These are phyloP conservation scores for Crotophaga sulcirostris DNA, from an alignment of 2,113 vertebrate genomes.

Conservation along the genomic window DNA sequence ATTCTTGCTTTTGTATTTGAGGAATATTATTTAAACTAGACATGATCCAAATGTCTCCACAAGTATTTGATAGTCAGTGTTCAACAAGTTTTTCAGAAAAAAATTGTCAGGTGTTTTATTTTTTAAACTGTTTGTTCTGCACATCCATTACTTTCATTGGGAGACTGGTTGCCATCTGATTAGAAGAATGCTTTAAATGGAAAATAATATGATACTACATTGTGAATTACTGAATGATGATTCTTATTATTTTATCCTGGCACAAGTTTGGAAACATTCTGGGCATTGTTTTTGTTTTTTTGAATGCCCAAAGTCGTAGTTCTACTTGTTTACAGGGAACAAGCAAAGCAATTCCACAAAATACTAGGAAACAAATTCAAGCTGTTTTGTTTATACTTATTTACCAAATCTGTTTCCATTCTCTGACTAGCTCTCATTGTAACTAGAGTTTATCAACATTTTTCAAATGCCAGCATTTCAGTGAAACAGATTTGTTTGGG, in stretches of 20 bases:
- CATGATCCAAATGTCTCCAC: background rate
- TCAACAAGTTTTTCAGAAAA: background rate
- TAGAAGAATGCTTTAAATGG: background rate
- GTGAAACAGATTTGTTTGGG: constrained; percentile 68
- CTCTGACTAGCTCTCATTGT: constrained; percentile 57
- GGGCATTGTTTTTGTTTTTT: background rate
- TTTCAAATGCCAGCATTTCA: constrained; percentile 62
- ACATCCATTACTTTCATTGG: background rate
- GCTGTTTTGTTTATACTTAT: constrained; percentile 65
- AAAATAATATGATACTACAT: background rate
- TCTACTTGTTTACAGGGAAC: constrained; percentile 22
- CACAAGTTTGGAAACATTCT: constrained; percentile 9
- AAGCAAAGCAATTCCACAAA: constrained; percentile 43
- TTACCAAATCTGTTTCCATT: constrained; percentile 67
- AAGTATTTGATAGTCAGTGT: background rate
- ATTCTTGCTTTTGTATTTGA: background rate
- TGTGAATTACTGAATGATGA: background rate
- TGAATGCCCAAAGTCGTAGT: background rate
- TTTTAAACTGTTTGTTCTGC: background rate
- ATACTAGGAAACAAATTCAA: constrained; percentile 57
- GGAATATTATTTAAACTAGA: background rate
- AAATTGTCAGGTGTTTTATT: background rate
- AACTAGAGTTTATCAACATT: constrained; percentile 62
- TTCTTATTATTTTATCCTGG: constrained; percentile 17
- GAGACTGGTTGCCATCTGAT: background rate